Base-by-base conservation (phyloP, 2,113 vertebrate genomes). In the Porphyrio hochstetteri region DNA sequence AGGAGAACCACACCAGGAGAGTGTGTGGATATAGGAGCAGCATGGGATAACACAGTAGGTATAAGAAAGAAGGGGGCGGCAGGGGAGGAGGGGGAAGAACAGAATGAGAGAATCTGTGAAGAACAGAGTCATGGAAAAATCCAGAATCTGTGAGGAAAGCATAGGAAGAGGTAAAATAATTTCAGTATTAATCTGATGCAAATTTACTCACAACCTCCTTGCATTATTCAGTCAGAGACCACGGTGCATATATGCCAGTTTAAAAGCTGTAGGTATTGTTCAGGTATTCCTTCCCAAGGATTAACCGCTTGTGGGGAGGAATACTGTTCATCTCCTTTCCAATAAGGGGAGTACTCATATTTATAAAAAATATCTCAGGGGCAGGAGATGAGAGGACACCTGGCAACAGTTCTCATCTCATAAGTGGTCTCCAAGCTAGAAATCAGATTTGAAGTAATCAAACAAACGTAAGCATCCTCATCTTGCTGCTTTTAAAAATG, bases 401-500 rank as follows among this genome's bases (percentile, higher is more conserved):
- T 93, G 80, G 46, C n/a, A 81, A 14, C 4, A 0, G 16, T 50
- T 63, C 55, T 81, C 92, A 67, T 48, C 9, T 24, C 0, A 0
- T 60, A 82, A 77, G 74, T 81, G 27, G 18, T 71, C 75, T 93
- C 67, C 59, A 89, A 68, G 40, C 44, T 86, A 68, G 48, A 75
- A 89, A 75, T 67, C 48, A 92, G 33, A 75, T 82, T 63, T 90
- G 29, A 90, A 79, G 29, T 52, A 95, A 88, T 82, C 36, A 90
- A 87, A 87, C 67, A 46, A 93, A 87, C 42, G 42, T 60, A 23
- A 82, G 56, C 36, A 28, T 40, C n/a, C 31, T 69, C 46, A 70
- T 63, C 88, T 68, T 68, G 36, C 14, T 61, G 35, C 46, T 92
- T 76, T 94, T 91, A 92, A 82, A 83, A 67, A 69, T 50, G 27